phyloP scores from a whole-genome alignment of 2,113 vertebrate genomes.

The Microcebus ravelobensis region DNA sequence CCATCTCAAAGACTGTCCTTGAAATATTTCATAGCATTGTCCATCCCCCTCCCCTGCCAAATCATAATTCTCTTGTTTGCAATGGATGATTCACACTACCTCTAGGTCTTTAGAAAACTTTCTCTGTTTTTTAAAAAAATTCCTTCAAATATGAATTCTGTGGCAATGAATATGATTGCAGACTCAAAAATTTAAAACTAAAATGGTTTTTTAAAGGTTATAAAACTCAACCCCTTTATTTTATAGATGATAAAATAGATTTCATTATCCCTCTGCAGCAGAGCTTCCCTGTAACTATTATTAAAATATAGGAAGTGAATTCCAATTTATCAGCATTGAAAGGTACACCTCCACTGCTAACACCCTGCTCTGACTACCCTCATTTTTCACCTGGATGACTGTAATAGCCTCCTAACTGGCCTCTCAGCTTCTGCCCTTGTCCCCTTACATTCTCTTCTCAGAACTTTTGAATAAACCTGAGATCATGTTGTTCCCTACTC shows the following conservation, averaged over 20 bases:
- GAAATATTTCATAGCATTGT: not conserved
- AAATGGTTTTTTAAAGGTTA: conserved; percentile 69
- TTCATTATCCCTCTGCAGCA: conserved; percentile 38
- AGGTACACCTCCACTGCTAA: not conserved
- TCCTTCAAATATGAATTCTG: conserved; percentile 24
- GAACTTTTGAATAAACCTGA: not conserved
- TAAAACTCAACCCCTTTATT: conserved; percentile 64
- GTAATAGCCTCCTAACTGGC: not conserved
- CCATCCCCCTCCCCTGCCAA: not conserved
- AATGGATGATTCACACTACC: not conserved
- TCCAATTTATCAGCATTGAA: conserved; percentile 17
- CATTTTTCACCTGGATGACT: not conserved
- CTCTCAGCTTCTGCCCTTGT: not conserved
- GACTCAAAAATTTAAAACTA: conserved; percentile 41
- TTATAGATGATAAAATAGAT: conserved; percentile 64
- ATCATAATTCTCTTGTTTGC: not conserved
- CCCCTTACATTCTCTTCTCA: not conserved
- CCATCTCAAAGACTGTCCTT: not conserved
- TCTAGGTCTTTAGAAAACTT: conserved; percentile 35
- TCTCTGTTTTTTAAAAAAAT: not conserved
- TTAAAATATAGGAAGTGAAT: conserved; percentile 54
- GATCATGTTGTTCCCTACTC: not conserved
- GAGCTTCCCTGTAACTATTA: conserved; percentile 39
- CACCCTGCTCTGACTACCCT: not conserved
- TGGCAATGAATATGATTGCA: not conserved